These are phyloP conservation scores for Telmatochromis sp. DNA, from an alignment of 2,113 vertebrate genomes.

Conservation along the genomic window DNA sequence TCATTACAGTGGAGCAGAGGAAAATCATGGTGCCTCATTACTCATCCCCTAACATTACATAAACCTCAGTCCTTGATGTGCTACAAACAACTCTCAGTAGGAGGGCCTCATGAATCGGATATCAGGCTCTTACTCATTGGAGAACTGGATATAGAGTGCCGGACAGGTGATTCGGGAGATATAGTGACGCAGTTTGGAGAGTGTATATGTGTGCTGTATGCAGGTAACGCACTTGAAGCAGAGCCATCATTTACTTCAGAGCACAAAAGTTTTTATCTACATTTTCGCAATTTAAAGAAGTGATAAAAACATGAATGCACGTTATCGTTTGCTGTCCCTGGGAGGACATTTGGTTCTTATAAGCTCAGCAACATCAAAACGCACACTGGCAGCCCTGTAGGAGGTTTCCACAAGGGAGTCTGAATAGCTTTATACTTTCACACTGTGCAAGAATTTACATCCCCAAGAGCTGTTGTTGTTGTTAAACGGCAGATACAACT, in stretches of 20 bases:
- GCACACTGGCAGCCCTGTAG: neutral
- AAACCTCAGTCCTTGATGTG: constrained; percentile 26
- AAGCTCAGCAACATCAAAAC: neutral
- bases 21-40: constrained; percentile 24
- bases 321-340: neutral
- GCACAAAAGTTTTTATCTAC: neutral
- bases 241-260: neutral
- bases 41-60: constrained; percentile 33
- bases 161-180: constrained; percentile 20
- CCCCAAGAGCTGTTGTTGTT: neutral
- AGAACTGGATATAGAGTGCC: neutral
- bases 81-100: constrained; percentile 13
- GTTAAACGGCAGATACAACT: neutral
- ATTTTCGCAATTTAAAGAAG: neutral
- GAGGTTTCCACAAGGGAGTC: neutral
- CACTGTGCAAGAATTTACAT: neutral
- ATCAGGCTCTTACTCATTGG: constrained; percentile 14
- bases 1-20: constrained; percentile 21
- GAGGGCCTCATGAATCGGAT: constrained; percentile 4
- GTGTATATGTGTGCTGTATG: neutral
- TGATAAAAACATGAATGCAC: neutral
- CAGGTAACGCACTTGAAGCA: neutral
- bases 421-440: neutral
- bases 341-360: neutral
- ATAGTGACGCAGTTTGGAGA: neutral